Evolutionary conservation across 1,140 invertebrate species (phyloP).

Genomic region (Macrostomum lignano): DNA sequence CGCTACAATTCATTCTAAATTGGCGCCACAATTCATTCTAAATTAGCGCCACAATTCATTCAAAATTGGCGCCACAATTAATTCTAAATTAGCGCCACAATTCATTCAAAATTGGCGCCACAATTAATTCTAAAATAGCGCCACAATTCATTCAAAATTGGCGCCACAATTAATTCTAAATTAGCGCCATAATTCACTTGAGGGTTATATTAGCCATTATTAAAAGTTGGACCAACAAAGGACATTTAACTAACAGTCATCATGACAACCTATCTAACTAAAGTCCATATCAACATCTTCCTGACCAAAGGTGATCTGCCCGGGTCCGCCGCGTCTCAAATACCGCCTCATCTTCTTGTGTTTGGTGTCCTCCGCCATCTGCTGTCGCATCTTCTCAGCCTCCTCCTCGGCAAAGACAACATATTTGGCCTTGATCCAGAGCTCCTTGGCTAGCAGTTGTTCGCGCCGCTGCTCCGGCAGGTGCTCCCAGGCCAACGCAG

Average conservation of each 20-base stretch:
- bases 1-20: too few relatives aligned
- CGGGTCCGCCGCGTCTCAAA: conserved; percentile 24
- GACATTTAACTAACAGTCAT: neutral
- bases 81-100: too few relatives aligned
- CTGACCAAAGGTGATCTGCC: conserved; percentile 27
- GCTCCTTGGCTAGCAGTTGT: conserved; percentile 5
- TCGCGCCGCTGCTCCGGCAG: neutral
- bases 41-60: too few relatives aligned
- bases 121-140: too few relatives aligned
- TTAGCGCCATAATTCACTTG: too few relatives aligned
- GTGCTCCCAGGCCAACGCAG: conserved; percentile 31
- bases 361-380: conserved; percentile 23
- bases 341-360: conserved; percentile 24
- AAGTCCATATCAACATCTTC: conserved; percentile 10
- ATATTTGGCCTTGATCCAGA: conserved; percentile 5
- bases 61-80: too few relatives aligned
- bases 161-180: too few relatives aligned
- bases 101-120: too few relatives aligned
- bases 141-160: too few relatives aligned
- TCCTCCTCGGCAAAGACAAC: conserved; percentile 39
- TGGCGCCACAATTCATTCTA: too few relatives aligned
- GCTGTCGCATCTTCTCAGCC: conserved; percentile 53
- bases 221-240: too few relatives aligned
- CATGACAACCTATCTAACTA: neutral
- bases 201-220: too few relatives aligned